Evolutionary conservation across 2,113 vertebrate species (phyloP).

Genomic region (Lanius collurio): DNA sequence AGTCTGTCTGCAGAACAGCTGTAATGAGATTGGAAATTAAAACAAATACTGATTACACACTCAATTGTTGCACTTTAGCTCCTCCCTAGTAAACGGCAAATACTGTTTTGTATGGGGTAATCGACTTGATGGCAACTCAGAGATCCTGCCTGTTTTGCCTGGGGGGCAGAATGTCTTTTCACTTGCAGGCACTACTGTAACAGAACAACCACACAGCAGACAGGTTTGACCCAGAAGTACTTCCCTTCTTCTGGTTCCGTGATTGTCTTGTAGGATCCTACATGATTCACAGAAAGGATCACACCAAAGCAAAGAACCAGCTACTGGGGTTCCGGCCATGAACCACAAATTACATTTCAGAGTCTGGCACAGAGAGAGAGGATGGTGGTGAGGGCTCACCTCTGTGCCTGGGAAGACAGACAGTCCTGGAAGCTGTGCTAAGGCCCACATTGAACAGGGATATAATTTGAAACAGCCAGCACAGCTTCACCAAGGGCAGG

Average conservation of each 20-base stretch:
- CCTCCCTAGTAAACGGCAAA: neutral
- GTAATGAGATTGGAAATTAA: neutral
- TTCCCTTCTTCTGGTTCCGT: neutral
- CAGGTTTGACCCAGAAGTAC: neutral
- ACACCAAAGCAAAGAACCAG: neutral
- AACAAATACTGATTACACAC: neutral
- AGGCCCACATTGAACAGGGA: neutral
- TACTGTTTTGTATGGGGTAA: neutral
- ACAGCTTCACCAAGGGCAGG: neutral
- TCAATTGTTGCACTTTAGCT: neutral
- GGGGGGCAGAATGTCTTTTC: neutral
- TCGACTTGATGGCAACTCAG: neutral
- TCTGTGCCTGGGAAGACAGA: neutral
- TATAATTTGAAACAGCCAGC: neutral
- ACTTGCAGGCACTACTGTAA: neutral
- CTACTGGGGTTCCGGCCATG: neutral
- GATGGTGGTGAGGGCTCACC: neutral
- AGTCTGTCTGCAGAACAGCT: neutral
- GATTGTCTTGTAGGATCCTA: neutral
- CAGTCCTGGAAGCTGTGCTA: neutral
- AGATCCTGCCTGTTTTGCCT: neutral
- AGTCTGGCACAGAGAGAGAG: neutral
- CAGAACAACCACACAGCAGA: accelerated
- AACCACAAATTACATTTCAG: neutral
- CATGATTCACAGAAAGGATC: neutral